Evolutionary conservation across 1,140 invertebrate species (phyloP).

Genomic region (Leptopilina boulardi): DNA sequence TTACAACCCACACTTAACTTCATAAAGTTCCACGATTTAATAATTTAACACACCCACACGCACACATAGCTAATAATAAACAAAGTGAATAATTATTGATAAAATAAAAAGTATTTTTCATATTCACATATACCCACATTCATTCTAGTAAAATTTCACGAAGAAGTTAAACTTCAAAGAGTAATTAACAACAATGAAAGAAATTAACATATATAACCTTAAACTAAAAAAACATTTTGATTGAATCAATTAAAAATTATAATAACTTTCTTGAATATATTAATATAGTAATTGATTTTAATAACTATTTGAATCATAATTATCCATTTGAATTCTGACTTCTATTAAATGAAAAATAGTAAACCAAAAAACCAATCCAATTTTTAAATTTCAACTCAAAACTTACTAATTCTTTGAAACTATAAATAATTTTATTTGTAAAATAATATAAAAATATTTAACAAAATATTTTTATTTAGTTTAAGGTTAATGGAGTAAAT

Average conservation of each 20-base stretch:
- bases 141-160: background rate
- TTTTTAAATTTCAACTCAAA: no score
- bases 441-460: no score
- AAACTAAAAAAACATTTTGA: background rate
- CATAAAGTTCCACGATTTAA: background rate
- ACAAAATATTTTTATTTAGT: background rate
- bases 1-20: background rate
- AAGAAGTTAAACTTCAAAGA: background rate
- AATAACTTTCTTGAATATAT: no score
- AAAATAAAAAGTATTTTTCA: slow-evolving; percentile 10
- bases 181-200: background rate
- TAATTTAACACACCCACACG: slow-evolving; percentile 4
- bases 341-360: no score
- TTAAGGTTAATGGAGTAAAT: background rate
- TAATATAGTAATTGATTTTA: no score
- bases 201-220: background rate
- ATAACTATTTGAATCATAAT: no score
- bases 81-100: background rate
- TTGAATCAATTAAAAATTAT: no score
- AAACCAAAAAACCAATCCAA: no score
- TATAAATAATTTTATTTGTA: no score
- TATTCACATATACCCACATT: slow-evolving; percentile 11
- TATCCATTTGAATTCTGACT: no score
- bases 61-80: background rate
- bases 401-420: no score